phyloP scores from a whole-genome alignment of 2,113 vertebrate genomes.

The Hippopotamus amphibius region DNA sequence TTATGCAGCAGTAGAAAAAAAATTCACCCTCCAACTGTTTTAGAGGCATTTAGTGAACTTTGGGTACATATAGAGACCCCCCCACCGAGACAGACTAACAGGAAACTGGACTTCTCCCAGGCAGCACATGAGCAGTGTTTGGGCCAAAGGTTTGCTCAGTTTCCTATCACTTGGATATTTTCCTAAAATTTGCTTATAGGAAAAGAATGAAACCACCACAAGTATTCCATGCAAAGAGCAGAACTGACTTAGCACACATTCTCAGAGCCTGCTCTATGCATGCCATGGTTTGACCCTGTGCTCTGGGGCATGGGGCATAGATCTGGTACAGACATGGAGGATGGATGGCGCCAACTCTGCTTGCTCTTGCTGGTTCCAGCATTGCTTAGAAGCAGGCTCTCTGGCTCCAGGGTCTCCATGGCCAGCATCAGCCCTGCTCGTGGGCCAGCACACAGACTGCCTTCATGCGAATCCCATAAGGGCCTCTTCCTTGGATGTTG shows the following conservation, averaged over 20 bases:
- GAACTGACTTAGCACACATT: not conserved
- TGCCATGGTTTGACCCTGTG: not conserved
- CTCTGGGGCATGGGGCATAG: not conserved
- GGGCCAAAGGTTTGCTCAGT: not conserved
- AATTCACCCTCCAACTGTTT: not conserved
- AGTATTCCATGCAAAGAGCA: not conserved
- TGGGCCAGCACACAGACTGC: not conserved
- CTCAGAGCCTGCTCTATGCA: not conserved
- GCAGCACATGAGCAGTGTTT: not conserved
- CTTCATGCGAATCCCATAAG: not conserved
- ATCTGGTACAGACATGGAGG: not conserved
- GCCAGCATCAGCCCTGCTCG: not conserved
- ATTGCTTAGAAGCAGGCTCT: not conserved
- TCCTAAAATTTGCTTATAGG: conserved; percentile 29
- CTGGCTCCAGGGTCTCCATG: not conserved
- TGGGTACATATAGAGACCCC: not conserved
- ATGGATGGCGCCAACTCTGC: not conserved
- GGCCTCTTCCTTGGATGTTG: not conserved
- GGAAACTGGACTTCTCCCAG: not conserved
- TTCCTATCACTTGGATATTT: conserved; percentile 41
- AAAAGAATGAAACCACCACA: not conserved
- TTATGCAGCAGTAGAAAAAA: not conserved
- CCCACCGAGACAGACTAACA: not conserved
- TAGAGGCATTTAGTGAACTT: not conserved
- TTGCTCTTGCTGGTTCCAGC: not conserved